A percentile compares a stretch with the other conserved stretches of the same genome.
These are phyloP conservation scores for Hirundo rustica DNA, from an alignment of 2,797 vertebrate species.

Conservation along the genomic window DNA sequence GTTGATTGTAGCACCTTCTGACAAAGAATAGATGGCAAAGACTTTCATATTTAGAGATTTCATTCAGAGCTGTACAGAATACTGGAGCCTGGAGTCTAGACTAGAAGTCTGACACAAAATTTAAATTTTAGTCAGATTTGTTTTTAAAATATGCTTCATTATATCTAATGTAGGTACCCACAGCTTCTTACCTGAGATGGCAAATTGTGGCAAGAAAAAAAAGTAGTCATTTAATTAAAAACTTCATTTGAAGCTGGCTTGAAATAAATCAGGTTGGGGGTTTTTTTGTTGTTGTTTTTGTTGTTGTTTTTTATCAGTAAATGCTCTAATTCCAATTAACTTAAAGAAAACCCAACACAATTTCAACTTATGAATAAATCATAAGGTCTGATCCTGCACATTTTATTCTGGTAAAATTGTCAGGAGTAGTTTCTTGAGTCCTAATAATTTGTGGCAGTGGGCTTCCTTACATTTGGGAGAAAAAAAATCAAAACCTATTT, in stretches of 20 bases:
- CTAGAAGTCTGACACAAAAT: neutral
- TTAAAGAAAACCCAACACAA: neutral
- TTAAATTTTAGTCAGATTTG: neutral
- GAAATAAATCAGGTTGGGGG: neutral
- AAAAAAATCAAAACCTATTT: neutral
- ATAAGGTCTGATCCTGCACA: neutral
- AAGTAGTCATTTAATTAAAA: neutral
- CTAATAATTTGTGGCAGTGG: neutral
- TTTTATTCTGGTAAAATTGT: neutral
- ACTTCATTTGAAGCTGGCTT: neutral
- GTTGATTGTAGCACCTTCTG: neutral
- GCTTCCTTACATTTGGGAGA: neutral
- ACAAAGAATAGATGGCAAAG: neutral
- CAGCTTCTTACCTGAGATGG: neutral
- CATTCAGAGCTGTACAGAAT: neutral
- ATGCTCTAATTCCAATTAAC: neutral
- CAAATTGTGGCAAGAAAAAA: neutral
- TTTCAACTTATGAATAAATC: neutral
- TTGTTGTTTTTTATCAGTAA: neutral
- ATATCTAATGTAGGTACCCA: neutral
- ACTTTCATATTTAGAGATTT: neutral
- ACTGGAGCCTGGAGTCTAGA: neutral
- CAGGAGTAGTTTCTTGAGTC: neutral
- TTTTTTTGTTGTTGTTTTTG: neutral
- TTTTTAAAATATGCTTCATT: neutral